Conservation (phyloP, 1,140 invertebrate species). For the Drosophila serrata region DNA sequence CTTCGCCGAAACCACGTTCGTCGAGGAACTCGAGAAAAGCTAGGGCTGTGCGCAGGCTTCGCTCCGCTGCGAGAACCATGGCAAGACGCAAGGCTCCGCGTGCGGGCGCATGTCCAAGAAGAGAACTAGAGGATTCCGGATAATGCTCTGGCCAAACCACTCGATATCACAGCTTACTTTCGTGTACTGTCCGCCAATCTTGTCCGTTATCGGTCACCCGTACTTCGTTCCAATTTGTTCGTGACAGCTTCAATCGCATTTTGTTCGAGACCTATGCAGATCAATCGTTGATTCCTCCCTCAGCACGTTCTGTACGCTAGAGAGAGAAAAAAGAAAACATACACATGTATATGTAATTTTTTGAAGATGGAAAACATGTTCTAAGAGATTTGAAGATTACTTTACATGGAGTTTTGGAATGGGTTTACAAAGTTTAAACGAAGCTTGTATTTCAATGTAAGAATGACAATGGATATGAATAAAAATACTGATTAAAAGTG, state of each 20-base stretch:
- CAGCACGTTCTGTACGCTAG: too few species aligned
- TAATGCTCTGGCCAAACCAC: background rate
- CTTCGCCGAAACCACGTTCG: background rate
- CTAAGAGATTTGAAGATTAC: background rate
- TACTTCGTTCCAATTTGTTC: slow-evolving; percentile 4
- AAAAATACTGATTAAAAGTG: background rate
- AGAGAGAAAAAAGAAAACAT: background rate
- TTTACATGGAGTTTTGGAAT: background rate
- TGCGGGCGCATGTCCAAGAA: background rate
- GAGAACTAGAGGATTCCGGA: background rate
- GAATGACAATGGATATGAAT: background rate
- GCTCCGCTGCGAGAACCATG: background rate
- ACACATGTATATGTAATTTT: too few species aligned
- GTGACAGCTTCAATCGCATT: slow-evolving; percentile 20
- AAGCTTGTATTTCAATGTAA: background rate
- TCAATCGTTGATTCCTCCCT: background rate
- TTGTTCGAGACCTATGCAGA: background rate
- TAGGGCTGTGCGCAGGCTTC: background rate
- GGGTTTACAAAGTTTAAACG: background rate
- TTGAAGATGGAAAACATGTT: too few species aligned
- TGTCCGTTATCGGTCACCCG: slow-evolving; percentile 23
- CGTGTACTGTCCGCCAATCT: slow-evolving; percentile 7
- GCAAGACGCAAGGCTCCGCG: background rate
- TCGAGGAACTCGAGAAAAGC: background rate
- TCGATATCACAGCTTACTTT: slow-evolving; percentile 9